Percentiles rank a stretch among this genome's conserved stretches.
These are phyloP conservation scores for Diacarnus erythraeanus DNA, from an alignment of 37 sponge, comb jelly and placozoan genomes.

Conservation along the genomic window DNA sequence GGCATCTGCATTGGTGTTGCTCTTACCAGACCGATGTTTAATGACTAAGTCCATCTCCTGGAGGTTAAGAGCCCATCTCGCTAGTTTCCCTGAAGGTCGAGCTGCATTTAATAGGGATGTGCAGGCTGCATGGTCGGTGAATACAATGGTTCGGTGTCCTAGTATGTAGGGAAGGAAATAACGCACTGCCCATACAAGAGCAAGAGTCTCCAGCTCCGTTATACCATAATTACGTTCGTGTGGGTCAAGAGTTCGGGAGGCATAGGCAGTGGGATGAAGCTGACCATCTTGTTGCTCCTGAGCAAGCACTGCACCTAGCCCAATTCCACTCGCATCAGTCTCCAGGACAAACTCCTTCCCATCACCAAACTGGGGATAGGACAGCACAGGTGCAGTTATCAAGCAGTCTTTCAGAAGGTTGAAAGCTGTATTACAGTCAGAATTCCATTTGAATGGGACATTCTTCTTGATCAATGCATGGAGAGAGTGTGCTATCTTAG, in stretches of 20 bases:
- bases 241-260: neutral
- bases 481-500: constrained; percentile 24
- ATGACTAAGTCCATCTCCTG: too few relatives aligned
- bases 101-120: too few relatives aligned
- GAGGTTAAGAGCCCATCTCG: constrained; percentile 45
- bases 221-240: neutral
- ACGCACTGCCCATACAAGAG: neutral
- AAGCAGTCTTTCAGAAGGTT: constrained; percentile 29
- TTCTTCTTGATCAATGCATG: constrained; percentile 28
- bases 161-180: neutral
- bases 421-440: constrained; percentile 25
- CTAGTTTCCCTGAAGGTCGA: constrained; percentile 40
- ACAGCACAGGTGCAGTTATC: constrained; percentile 26
- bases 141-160: neutral
- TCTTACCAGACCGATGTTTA: too few relatives aligned
- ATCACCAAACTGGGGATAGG: too few relatives aligned
- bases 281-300: neutral
- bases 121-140: neutral
- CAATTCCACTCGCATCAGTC: neutral
- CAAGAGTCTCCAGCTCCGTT: neutral
- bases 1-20: constrained; percentile 39
- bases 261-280: neutral
- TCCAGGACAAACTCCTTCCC: neutral
- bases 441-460: constrained; percentile 23
- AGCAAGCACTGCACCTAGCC: neutral